Evolutionary conservation across 1,140 invertebrate species (phyloP).

Genomic region (Lethocerus indicus): DNA sequence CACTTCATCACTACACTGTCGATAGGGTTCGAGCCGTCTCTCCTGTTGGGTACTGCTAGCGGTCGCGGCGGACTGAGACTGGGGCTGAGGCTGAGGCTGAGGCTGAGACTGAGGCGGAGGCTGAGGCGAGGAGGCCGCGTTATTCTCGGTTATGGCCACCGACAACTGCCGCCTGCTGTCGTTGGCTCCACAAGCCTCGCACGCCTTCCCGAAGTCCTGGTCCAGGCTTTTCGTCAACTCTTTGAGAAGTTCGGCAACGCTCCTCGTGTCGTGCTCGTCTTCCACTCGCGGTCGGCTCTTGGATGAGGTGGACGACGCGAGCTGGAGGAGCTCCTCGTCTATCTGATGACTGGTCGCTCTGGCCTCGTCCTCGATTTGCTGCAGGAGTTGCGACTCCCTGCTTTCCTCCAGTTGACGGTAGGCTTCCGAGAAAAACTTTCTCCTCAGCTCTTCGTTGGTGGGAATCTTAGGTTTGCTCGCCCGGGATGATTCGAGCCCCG

Average conservation of each 20-base stretch:
- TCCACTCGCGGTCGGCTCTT: too few species aligned
- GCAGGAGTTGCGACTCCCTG: constrained; percentile 3
- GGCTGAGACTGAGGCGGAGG: too few species aligned
- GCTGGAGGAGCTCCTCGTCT: constrained; percentile 18
- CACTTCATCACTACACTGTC: too few species aligned
- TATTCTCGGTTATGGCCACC: too few species aligned
- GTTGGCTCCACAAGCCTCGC: too few species aligned
- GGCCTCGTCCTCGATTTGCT: constrained; percentile 12
- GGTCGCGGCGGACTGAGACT: too few species aligned
- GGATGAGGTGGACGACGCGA: background rate
- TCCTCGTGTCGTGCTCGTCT: constrained; percentile 2
- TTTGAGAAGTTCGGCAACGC: constrained; percentile 16
- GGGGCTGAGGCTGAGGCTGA: too few species aligned
- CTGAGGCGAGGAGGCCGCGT: too few species aligned
- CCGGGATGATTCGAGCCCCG: background rate
- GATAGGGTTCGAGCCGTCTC: too few species aligned
- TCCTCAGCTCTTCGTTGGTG: constrained; percentile 6
- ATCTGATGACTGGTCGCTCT: constrained; percentile 12
- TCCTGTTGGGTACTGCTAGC: too few species aligned
- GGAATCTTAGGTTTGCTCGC: background rate
- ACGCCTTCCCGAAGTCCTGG: constrained; percentile 17
- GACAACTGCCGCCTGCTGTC: too few species aligned
- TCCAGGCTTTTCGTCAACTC: constrained; percentile 17
- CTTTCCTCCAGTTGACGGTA: constrained; percentile 1
- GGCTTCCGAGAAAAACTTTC: constrained; percentile 5